Evolutionary conservation across 1,140 invertebrate species (phyloP).

Genomic region (Saccostrea glomerata): DNA sequence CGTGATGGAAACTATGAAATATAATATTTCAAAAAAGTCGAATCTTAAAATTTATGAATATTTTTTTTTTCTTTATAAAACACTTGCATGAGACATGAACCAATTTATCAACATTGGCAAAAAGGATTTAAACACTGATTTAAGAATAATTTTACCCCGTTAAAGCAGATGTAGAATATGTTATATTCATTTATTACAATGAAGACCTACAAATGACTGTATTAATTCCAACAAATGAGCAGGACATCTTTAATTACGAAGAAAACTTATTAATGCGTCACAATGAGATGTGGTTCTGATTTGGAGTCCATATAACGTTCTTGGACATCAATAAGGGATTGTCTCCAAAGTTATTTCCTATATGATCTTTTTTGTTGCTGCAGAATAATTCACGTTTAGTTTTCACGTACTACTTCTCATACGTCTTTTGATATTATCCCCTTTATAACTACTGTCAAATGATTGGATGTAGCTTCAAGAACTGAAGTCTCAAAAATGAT

Average conservation of each 20-base stretch:
- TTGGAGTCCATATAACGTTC: not conserved
- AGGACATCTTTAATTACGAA: not conserved
- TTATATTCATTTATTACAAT: not conserved
- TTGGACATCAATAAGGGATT: not conserved
- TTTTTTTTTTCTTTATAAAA: too few relatives aligned
- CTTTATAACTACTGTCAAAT: not conserved
- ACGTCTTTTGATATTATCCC: not conserved
- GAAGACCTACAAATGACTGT: not conserved
- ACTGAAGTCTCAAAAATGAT: constrained; percentile 2
- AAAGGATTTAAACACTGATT: too few relatives aligned
- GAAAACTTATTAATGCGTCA: not conserved
- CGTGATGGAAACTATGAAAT: too few relatives aligned
- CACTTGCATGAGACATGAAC: too few relatives aligned
- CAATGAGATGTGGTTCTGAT: not conserved
- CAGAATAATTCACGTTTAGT: not conserved
- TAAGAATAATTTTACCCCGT: too few relatives aligned
- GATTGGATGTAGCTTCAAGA: constrained; percentile 6
- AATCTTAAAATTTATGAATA: too few relatives aligned
- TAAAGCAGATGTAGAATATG: too few relatives aligned
- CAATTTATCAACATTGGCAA: too few relatives aligned
- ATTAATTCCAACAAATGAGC: not conserved
- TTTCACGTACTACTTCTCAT: not conserved
- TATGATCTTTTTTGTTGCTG: not conserved
- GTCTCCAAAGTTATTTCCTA: not conserved
- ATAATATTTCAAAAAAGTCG: too few relatives aligned